phyloP scores from a whole-genome alignment of 1,140 invertebrate species.

The Heliconius eleuchia region DNA sequence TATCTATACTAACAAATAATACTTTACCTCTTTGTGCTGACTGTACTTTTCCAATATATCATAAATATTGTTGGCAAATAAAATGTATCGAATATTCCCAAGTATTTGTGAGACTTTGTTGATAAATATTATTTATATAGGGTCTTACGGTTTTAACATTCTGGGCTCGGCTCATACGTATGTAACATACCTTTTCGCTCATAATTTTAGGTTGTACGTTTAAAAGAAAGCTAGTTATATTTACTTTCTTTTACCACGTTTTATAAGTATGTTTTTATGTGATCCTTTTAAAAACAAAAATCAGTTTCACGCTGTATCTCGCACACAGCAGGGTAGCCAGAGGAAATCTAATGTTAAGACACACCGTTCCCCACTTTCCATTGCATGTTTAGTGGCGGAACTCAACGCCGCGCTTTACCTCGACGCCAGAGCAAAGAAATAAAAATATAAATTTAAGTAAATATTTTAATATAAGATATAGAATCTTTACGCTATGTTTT shows the following conservation, averaged over 20 bases:
- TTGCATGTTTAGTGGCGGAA: no score
- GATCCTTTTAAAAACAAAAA: no score
- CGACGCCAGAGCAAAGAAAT: no score
- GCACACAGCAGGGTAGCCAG: no score
- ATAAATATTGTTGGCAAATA: neutral
- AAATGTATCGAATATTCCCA: constrained; percentile 8
- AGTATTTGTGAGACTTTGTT: constrained; percentile 4
- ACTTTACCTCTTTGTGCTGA: neutral
- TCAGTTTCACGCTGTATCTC: no score
- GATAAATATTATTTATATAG: constrained; percentile 6
- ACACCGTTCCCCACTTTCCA: no score
- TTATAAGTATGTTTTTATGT: neutral
- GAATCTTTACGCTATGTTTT: no score
- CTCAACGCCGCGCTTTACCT: no score
- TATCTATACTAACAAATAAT: no score
- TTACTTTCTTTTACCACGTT: neutral
- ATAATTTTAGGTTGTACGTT: neutral
- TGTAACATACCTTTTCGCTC: neutral
- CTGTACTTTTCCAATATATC: constrained; percentile 5
- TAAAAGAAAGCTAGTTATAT: neutral
- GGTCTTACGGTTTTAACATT: neutral
- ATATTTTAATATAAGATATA: no score
- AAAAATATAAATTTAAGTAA: no score
- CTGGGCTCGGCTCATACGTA: neutral
- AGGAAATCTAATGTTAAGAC: no score